Evolutionary conservation across 30 jellyfish, hydroid and myxozoan species (phyloP).

Genomic region (Aurelia sp.): DNA sequence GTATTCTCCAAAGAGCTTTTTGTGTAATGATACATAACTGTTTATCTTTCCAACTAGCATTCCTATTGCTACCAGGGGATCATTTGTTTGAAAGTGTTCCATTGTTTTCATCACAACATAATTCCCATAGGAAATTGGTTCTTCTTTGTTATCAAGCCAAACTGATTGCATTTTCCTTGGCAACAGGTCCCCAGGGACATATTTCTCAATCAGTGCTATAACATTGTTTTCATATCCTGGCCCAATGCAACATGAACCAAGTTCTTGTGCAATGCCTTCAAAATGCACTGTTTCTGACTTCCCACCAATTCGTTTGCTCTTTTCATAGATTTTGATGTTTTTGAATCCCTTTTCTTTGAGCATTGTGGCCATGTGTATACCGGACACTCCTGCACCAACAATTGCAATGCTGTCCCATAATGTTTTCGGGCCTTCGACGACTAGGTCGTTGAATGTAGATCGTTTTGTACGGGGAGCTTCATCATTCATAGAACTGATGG

Average conservation of each 20-base stretch:
- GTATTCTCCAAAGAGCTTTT: constrained; percentile 48
- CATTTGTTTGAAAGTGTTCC: constrained; percentile 26
- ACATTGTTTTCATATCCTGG: constrained; percentile 86
- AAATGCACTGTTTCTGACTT: constrained; percentile 65
- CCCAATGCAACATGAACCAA: constrained; percentile 86
- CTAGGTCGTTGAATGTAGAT: neutral
- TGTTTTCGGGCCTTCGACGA: constrained; percentile 77
- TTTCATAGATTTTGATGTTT: constrained; percentile 73
- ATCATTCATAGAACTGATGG: no score
- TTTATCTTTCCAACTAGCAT: constrained; percentile 24
- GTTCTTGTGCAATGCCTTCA: constrained; percentile 76
- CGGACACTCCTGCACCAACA: constrained; percentile 96
- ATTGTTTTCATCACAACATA: constrained; percentile 51
- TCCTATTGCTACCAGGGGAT: constrained; percentile 5
- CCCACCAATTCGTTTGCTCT: constrained; percentile 80
- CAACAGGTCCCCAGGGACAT: constrained; percentile 63
- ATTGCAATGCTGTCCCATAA: constrained; percentile 76
- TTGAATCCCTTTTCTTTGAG: constrained; percentile 81
- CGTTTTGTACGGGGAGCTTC: no score
- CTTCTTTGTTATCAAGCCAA: constrained; percentile 70
- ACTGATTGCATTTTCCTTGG: constrained; percentile 65
- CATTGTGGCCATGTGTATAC: constrained; percentile 89
- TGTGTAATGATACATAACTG: constrained; percentile 43
- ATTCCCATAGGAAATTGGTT: constrained; percentile 48
- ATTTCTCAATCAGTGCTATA: constrained; percentile 46